Conservation (phyloP, 2,113 vertebrate genomes). For the Neodon shergylaensis region DNA sequence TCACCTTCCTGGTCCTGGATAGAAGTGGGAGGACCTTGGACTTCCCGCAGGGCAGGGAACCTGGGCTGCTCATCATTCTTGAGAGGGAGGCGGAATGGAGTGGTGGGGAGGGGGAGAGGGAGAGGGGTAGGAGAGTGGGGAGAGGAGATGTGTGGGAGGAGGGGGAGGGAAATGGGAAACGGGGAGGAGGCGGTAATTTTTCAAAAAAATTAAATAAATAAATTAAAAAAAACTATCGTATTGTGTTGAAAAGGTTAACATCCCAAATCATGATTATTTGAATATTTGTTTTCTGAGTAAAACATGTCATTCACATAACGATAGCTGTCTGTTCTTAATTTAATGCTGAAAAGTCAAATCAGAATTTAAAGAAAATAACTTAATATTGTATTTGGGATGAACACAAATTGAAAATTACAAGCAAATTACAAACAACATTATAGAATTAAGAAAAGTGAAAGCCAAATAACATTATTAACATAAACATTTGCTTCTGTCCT, state of each 20-base stretch:
- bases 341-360: background rate
- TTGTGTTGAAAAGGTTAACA: conserved; percentile 28
- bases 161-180: too few relatives aligned
- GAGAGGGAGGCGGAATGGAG: too few relatives aligned
- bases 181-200: too few relatives aligned
- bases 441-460: conserved; percentile 29
- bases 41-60: too few relatives aligned
- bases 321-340: background rate
- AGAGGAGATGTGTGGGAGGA: too few relatives aligned
- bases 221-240: too few relatives aligned
- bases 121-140: too few relatives aligned
- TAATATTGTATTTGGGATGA: background rate
- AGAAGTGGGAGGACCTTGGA: too few relatives aligned
- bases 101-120: too few relatives aligned
- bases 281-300: conserved; percentile 15
- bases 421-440: background rate
- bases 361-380: background rate
- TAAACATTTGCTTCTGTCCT: background rate
- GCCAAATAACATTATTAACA: background rate
- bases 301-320: conserved; percentile 4
- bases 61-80: too few relatives aligned
- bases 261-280: background rate
- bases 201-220: too few relatives aligned
- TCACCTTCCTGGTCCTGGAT: too few relatives aligned
- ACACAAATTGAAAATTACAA: conserved; percentile 28